Base-by-base conservation (phyloP, 2,797 vertebrate genomes). In the Crocodylus rhombifer region DNA sequence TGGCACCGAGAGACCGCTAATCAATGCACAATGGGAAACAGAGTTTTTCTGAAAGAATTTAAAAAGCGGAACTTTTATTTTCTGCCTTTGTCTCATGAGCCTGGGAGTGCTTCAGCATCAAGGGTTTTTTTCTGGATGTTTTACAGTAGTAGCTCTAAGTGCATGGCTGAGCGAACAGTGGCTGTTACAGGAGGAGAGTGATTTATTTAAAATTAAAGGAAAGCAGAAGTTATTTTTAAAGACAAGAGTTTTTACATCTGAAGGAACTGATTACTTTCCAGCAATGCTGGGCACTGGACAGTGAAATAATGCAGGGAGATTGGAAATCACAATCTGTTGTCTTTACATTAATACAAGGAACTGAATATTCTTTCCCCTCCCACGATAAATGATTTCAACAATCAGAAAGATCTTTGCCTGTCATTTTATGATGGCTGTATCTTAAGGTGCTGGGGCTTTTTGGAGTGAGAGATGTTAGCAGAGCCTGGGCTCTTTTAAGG, bases 141-240 rank as follows among this genome's bases (percentile, higher is more conserved):
- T 62, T 76, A 76, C 16, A 23, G 42, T 85, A 1, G 4, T 77
- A 90, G 60, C 90, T 87, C 42, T 42, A 42, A 42, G 82, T 62
- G 88, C 87, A 80, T 58, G 73, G 92, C 94, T 96, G 91, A 97
- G 81, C 58, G 76, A 76, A 89, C 58, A 2, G 82, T 25, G 4
- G 89, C 92, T 86, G 86, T 88, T 89, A 93, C 2, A 4, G 80
- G 80, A 89, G 74, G 90, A 90, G 93, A 75, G 13, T 94, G 90
- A 90, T 96, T 95, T 90, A 92, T 95, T 96, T 87, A 92, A 92
- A 96, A 96, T 90, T 78, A 91, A 94, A 94, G 88, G 90, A 73
- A 96, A 95, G 95, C 93, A 91, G 88, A 95, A 95, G 93, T 97
- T 93, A 86, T 91, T 76, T 90, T 90, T 90, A 25, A 89, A 90